Evolutionary conservation across 1,140 invertebrate genomes (phyloP).

Genomic region (Heliconius hermathena): DNA sequence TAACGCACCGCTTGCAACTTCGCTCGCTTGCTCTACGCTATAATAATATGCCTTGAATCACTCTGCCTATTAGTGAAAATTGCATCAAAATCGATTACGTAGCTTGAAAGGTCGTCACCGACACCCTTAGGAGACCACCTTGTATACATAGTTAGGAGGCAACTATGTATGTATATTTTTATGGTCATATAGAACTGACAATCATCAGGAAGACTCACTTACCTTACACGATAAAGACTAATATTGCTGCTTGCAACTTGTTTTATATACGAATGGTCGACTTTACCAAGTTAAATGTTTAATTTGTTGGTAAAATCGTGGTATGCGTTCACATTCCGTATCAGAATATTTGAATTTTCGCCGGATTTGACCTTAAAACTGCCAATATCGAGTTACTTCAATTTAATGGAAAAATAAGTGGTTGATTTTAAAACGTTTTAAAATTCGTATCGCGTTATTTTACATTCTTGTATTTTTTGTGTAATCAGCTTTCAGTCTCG

Average conservation of each 20-base stretch:
- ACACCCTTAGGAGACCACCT: too few species aligned
- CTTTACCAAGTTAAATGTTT: background rate
- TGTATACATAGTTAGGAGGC: too few species aligned
- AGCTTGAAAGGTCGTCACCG: too few species aligned
- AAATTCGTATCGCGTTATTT: background rate
- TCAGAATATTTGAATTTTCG: constrained; percentile 8
- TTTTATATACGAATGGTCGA: background rate
- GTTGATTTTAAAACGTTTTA: constrained; percentile 1
- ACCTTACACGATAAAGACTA: too few species aligned
- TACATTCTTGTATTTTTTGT: background rate
- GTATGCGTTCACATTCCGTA: constrained; percentile 1
- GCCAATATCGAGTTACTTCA: background rate
- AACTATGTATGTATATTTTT: too few species aligned
- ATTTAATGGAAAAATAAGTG: background rate
- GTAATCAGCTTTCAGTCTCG: too few species aligned
- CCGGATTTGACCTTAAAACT: constrained; percentile 7
- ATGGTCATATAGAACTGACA: too few species aligned
- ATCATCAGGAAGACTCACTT: too few species aligned
- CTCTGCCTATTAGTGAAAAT: too few species aligned
- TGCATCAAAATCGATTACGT: too few species aligned
- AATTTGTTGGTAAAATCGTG: background rate
- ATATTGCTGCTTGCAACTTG: background rate
- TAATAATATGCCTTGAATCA: too few species aligned
- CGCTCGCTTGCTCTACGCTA: too few species aligned
- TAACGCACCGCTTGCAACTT: background rate